Evolutionary conservation across 2,797 vertebrate species (phyloP), one percentile per base, ranked within the genome.

Genomic region (Sebastes cheni): DNA sequence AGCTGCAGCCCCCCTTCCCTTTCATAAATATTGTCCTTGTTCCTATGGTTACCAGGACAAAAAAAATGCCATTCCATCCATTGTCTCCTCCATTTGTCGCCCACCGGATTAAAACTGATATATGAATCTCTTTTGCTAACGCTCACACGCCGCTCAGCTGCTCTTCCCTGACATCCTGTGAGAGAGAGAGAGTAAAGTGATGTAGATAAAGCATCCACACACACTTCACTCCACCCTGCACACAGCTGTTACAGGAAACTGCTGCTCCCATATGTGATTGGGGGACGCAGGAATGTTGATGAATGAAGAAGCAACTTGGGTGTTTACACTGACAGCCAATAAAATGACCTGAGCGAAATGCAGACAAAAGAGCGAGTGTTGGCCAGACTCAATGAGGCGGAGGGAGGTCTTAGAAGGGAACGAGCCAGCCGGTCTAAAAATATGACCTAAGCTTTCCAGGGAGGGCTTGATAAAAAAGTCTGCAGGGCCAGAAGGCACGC

Each of bases 21-120:
- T 76, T 75, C 27, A 34, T 83, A 91, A 92, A 94, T 93, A 91
- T 92, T 93, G 84, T 20, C 65, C 59, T 66, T 65, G 90, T 89
- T 72, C 71, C 91, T 72, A 86, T 91, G 85, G 93, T 83, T 75
- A 92, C 92, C 5, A 5, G 30, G 82, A 82, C 62, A 13, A 39
- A 70, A 83, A 83, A 61, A 79, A 80, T 87, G 79, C 36, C 86
- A 91, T 89, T 85, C 73, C 79, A 14, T 32, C 77, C 52, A 82
- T 86, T 86, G 87, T 88, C 81, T 81, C 65, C 79, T 81, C 59
- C 12, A 75, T 85, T 86, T 81, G 59, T 64, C 4, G 29, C 34
- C 1, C 12, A 54, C 42, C 2, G 4, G 82, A 86, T 92, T 84
- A 75, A 84, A 86, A 67, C 36, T 65, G 14, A 78, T 75, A 79